phyloP scores from a whole-genome alignment of 2,888 invertebrate species.

The Euplexia lucipara region DNA sequence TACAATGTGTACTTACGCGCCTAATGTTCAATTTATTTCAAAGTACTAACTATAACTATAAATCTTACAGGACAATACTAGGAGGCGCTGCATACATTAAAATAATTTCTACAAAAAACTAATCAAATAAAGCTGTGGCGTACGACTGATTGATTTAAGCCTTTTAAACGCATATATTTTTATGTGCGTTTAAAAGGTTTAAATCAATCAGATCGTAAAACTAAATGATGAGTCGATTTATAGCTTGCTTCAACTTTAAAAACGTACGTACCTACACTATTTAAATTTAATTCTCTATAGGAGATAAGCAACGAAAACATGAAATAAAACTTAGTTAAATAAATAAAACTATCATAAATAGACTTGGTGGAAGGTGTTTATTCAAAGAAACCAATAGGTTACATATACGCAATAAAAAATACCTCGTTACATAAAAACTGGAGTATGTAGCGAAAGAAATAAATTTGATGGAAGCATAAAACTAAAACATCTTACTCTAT shows the following conservation, averaged over 20 bases:
- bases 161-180: conserved; percentile 38
- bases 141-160: conserved; percentile 48
- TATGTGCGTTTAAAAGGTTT: too few species aligned
- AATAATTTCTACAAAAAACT: conserved; percentile 16
- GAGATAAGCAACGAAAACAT: conserved; percentile 17
- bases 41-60: conserved; percentile 32
- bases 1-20: conserved; percentile 34
- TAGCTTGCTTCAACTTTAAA: conserved; percentile 17
- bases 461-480: conserved; percentile 55
- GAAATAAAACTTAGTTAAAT: conserved; percentile 13
- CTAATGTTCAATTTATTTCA: conserved; percentile 46
- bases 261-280: conserved; percentile 5
- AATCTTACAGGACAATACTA: conserved; percentile 41
- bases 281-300: conserved; percentile 19
- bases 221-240: conserved; percentile 39
- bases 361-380: conserved; percentile 40
- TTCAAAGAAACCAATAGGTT: conserved; percentile 37
- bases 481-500: conserved; percentile 52
- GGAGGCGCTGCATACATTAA: conserved; percentile 31
- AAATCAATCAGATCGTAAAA: conserved; percentile 54
- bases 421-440: conserved; percentile 29
- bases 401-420: conserved; percentile 37
- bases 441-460: conserved; percentile 28
- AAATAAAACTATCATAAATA: conserved; percentile 45
- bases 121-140: conserved; percentile 36